Evolutionary conservation across 2,888 invertebrate species (phyloP).

Genomic region (Zonitis immaculata): DNA sequence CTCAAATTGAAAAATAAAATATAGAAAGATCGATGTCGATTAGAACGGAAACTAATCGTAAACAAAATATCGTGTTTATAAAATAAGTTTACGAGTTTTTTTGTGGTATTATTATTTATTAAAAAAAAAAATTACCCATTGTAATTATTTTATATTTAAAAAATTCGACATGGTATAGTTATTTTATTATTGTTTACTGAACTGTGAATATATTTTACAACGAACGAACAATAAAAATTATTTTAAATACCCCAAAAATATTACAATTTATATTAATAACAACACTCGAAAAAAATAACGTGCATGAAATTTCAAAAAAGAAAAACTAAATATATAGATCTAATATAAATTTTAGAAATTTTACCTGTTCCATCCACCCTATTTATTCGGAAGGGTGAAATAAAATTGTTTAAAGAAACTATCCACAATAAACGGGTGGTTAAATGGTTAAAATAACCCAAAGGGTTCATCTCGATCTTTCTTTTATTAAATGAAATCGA

Average conservation of each 20-base stretch:
- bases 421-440: conserved; percentile 41
- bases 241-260: conserved; percentile 26
- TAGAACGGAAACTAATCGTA: conserved; percentile 31
- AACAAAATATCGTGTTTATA: conserved; percentile 23
- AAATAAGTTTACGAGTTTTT: conserved; percentile 22
- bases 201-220: conserved; percentile 31
- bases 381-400: conserved; percentile 28
- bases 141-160: conserved; percentile 23
- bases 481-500: conserved; percentile 10
- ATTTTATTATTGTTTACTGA: conserved; percentile 29
- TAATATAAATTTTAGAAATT: too few relatives aligned
- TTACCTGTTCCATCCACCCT: conserved; percentile 22
- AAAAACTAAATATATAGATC: too few relatives aligned
- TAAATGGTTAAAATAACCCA: conserved; percentile 39
- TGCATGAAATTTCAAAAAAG: conserved; percentile 26
- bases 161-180: conserved; percentile 30
- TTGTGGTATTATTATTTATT: conserved; percentile 6
- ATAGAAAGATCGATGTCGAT: not conserved
- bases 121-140: conserved; percentile 17
- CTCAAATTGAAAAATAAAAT: not conserved
- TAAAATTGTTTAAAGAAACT: conserved; percentile 24
- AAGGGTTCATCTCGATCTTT: conserved; percentile 35
- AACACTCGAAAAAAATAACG: conserved; percentile 27
- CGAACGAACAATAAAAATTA: conserved; percentile 22
- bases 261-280: conserved; percentile 22